Conservation (phyloP, 2,113 vertebrate genomes). For the Apaloderma vittatum region DNA sequence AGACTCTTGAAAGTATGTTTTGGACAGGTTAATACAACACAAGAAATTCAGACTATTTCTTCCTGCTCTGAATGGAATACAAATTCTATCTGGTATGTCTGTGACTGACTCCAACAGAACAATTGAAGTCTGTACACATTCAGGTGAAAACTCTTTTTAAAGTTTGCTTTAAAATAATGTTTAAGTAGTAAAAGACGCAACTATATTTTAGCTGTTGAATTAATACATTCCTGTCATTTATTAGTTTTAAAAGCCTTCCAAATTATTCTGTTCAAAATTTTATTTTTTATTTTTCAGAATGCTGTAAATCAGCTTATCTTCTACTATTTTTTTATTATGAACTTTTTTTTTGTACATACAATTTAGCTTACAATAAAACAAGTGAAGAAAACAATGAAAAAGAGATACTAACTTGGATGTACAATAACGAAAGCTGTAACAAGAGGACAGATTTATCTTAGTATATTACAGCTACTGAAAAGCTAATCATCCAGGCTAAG, state of each 20-base stretch:
- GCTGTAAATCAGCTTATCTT: neutral
- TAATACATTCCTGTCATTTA: neutral
- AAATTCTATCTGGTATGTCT: neutral
- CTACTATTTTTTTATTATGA: neutral
- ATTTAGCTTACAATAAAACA: neutral
- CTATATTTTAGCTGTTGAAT: neutral
- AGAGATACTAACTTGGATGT: neutral
- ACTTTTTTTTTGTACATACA: neutral
- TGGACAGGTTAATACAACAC: neutral
- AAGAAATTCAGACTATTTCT: slow-evolving; percentile 25
- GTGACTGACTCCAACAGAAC: neutral
- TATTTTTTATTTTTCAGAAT: neutral
- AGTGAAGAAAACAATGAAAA: neutral
- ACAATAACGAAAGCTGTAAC: neutral
- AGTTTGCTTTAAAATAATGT: neutral
- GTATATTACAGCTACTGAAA: neutral
- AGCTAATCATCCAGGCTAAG: neutral
- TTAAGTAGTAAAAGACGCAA: neutral
- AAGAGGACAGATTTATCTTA: neutral
- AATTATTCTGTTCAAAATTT: neutral
- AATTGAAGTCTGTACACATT: neutral
- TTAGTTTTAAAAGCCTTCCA: neutral
- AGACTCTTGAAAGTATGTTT: slow-evolving; percentile 24
- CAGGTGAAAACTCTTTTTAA: neutral
- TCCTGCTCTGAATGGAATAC: neutral